phyloP scores from a whole-genome alignment of 92 coral and sea anemone genomes.

The Porites evermanni region DNA sequence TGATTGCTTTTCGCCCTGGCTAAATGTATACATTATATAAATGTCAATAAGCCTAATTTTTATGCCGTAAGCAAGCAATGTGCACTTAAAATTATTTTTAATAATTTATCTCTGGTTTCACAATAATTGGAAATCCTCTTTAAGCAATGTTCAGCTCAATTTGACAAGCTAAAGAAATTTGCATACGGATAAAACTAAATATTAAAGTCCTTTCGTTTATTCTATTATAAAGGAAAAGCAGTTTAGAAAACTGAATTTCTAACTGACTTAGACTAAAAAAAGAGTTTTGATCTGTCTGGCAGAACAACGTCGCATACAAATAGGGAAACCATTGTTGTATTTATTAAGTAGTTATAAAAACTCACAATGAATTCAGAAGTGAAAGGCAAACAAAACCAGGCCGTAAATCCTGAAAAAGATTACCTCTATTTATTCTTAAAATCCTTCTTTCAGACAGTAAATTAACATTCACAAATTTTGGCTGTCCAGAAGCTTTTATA shows the following conservation, averaged over 20 bases:
- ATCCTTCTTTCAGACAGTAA: slow-evolving; percentile 1
- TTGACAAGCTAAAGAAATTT: neutral
- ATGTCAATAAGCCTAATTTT: neutral
- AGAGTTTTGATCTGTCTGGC: neutral
- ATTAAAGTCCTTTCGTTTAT: neutral
- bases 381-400: slow-evolving; percentile 24
- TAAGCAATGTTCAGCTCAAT: neutral
- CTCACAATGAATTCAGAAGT: neutral
- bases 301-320: neutral
- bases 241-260: neutral
- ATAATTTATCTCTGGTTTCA: neutral
- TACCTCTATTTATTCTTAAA: neutral
- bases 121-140: neutral
- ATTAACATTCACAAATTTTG: neutral
- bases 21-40: no score
- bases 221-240: neutral
- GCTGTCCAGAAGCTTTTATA: neutral
- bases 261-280: neutral
- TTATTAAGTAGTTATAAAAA: neutral
- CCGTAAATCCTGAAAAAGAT: neutral
- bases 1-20: no score
- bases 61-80: neutral
- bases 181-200: neutral
- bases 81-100: neutral
- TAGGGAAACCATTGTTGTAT: neutral